Evolutionary conservation across 2,797 vertebrate species (phyloP).

Genomic region (Podarcis siculus): DNA sequence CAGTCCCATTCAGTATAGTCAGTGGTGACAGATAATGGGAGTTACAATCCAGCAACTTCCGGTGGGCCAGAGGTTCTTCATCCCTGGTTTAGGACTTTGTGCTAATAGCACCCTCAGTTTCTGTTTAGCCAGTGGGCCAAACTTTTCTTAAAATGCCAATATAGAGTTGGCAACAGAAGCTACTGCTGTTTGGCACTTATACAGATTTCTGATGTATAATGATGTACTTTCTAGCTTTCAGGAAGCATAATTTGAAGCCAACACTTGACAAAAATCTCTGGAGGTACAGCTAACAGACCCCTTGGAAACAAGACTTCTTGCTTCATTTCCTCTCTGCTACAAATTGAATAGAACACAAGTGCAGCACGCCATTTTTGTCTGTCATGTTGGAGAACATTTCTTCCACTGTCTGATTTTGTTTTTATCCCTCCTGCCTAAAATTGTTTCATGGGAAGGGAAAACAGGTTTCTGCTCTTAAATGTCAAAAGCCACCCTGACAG

Average conservation of each 20-base stretch:
- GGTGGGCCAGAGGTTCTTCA: too few relatives aligned
- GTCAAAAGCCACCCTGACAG: neutral
- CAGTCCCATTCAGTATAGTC: too few relatives aligned
- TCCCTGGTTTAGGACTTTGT: too few relatives aligned
- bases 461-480: constrained; percentile 5
- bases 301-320: neutral
- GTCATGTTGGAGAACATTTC: neutral
- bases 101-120: neutral
- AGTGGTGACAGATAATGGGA: too few relatives aligned
- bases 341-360: neutral
- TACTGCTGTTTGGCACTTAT: neutral
- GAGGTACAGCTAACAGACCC: neutral
- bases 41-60: too few relatives aligned
- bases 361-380: neutral
- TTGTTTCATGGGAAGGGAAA: neutral
- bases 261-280: neutral
- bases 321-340: neutral
- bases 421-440: accelerated
- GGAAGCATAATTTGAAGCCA: neutral
- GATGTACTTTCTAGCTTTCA: neutral
- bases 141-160: neutral
- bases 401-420: neutral
- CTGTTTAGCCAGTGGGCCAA: neutral
- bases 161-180: neutral
- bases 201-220: neutral